Conservation (phyloP, 2,113 vertebrate genomes). For the Poeciliopsis turrubarensis region DNA sequence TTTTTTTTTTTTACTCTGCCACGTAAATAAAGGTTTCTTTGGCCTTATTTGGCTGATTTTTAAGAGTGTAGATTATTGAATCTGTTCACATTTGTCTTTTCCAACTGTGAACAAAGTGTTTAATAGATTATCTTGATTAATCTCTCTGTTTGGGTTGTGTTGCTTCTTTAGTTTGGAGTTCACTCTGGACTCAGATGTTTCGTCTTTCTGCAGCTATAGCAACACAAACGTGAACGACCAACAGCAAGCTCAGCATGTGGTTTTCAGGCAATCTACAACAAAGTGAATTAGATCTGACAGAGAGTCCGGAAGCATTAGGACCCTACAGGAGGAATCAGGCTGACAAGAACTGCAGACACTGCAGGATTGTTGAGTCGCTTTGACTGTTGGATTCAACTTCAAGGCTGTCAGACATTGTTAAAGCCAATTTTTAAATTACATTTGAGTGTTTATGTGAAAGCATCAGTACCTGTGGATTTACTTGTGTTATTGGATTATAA, state of each 20-base stretch:
- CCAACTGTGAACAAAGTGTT: not conserved
- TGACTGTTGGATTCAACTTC: not conserved
- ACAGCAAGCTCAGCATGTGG: constrained; percentile 5
- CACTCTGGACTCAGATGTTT: not conserved
- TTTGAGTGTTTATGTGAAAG: not conserved
- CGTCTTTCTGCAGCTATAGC: not conserved
- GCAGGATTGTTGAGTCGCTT: not conserved
- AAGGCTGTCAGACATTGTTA: not conserved
- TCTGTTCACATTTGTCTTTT: not conserved
- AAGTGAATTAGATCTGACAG: constrained; percentile 27
- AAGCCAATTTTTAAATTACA: not conserved
- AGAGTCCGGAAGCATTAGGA: constrained; percentile 26
- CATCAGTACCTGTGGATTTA: no score
- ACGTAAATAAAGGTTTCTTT: not conserved
- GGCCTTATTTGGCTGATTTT: not conserved
- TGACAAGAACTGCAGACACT: constrained; percentile 11
- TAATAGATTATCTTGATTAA: not conserved
- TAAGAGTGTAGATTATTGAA: not conserved
- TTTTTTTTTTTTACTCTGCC: not conserved
- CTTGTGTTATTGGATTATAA: not conserved
- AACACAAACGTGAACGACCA: constrained; percentile 5
- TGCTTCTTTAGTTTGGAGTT: not conserved
- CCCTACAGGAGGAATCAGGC: not conserved
- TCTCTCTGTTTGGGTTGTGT: not conserved
- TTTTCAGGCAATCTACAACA: constrained; percentile 4